Evolutionary conservation across 2,113 vertebrate species (phyloP).

Genomic region (Cyanocitta stelleri): DNA sequence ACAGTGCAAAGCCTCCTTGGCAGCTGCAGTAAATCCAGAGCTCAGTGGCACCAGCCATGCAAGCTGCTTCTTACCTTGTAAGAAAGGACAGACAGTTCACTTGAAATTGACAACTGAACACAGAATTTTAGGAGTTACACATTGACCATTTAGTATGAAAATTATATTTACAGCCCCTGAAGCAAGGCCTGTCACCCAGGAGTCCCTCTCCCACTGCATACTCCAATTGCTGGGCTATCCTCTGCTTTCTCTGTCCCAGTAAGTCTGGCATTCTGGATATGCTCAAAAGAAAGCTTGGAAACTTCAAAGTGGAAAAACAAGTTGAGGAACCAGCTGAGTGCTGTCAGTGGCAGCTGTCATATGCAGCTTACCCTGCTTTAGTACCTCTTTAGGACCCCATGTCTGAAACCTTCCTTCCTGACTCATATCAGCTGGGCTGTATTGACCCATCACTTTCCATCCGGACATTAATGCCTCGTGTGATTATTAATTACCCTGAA

Average conservation of each 20-base stretch:
- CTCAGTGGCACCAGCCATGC: not conserved
- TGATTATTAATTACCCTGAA: not conserved
- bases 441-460: not conserved
- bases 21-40: not conserved
- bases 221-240: not conserved
- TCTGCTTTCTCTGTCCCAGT: not conserved
- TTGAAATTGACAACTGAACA: not conserved
- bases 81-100: not conserved
- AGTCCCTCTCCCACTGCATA: not conserved
- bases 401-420: not conserved
- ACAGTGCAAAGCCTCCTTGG: not conserved
- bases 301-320: not conserved
- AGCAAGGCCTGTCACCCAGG: not conserved
- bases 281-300: not conserved
- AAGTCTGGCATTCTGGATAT: not conserved
- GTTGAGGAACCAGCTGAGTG: not conserved
- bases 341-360: not conserved
- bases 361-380: not conserved
- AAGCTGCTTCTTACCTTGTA: not conserved
- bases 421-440: not conserved
- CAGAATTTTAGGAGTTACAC: not conserved
- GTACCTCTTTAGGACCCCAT: not conserved
- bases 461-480: not conserved
- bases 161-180: not conserved
- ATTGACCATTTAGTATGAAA: not conserved